These are phyloP conservation scores for Mythimna impura DNA, from an alignment of 2,888 invertebrate genomes.

Conservation along the genomic window DNA sequence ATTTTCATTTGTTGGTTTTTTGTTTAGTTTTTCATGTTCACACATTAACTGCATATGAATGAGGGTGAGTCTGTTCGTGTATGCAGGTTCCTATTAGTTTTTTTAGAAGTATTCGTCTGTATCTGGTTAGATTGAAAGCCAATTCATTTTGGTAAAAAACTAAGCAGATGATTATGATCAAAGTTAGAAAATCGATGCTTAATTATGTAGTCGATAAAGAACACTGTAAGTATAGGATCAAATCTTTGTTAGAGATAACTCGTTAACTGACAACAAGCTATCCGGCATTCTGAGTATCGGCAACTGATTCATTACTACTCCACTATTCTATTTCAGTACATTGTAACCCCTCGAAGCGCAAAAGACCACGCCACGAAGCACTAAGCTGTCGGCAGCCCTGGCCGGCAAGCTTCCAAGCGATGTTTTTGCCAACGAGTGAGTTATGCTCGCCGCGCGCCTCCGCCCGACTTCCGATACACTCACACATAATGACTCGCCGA, in stretches of 20 bases:
- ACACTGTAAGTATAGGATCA: not conserved
- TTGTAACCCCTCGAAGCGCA: not conserved
- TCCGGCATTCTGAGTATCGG: not conserved
- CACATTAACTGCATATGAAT: constrained; percentile 19
- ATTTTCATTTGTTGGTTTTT: constrained; percentile 40
- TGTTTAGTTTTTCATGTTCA: constrained; percentile 41
- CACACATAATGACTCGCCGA: constrained; percentile 60
- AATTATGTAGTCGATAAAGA: not conserved
- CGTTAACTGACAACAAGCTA: not conserved
- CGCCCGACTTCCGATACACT: constrained; percentile 59
- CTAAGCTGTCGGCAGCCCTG: constrained; percentile 37
- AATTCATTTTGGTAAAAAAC: no score
- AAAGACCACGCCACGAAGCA: not conserved
- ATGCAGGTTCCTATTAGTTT: not conserved
- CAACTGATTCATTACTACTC: no score
- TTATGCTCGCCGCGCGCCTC: constrained; percentile 53
- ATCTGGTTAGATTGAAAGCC: no score
- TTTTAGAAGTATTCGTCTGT: not conserved
- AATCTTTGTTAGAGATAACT: not conserved
- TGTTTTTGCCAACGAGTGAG: constrained; percentile 59
- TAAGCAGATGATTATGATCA: no score
- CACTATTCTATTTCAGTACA: no score
- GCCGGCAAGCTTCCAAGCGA: constrained; percentile 45
- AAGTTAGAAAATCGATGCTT: no score
- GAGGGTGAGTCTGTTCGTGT: not conserved